Evolutionary conservation across 2,113 vertebrate species (phyloP), one percentile per base, ranked within the genome.

Genomic region (Heterotilapia buettikoferi): DNA sequence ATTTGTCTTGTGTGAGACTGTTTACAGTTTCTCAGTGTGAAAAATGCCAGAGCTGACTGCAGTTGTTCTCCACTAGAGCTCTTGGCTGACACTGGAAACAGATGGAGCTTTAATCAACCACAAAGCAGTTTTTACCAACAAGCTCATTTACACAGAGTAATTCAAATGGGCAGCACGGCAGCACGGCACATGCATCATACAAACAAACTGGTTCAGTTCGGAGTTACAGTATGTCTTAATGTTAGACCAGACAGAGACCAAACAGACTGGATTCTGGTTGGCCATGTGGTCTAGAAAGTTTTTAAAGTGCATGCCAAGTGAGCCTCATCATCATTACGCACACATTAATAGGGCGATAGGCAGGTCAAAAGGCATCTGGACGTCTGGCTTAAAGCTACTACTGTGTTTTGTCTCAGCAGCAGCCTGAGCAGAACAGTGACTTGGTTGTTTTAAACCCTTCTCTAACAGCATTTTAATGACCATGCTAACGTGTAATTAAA

Each of bases 141-240:
- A 3, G 24, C 43, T 47, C 4, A 50, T 50, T 73, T 73, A 19
- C 9, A 0, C 43, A 50, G 38, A 73, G 68, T 76, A 76, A 76
- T 76, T 76, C 43, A 76, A 29, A 76, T 7, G 71, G 43, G 24
- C 9, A 76, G 14, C 3, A 43, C n/a, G 1, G 13, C 7, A 43
- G 8, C 13, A 47, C 21, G 2, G 24, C 0, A 0, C 16, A 47
- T 18, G 14, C 40, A 76, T 76, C 40, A 47, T 3, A 31, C 71
- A 76, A 76, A 47, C 16, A 76, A 50, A 76, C 43, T 47, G 71
- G 4, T 50, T 76, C 14, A 3, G 14, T 76, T 47, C 14, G 6
- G 68, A 73, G 26, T 47, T 29, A 43, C 36, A 71, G 66, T 43
- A 76, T 5, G 71, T 47, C 40, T 76, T 26, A 47, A 29, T 47